phyloP scores from a whole-genome alignment of 2,888 invertebrate species.

The Uropetala carovei region DNA sequence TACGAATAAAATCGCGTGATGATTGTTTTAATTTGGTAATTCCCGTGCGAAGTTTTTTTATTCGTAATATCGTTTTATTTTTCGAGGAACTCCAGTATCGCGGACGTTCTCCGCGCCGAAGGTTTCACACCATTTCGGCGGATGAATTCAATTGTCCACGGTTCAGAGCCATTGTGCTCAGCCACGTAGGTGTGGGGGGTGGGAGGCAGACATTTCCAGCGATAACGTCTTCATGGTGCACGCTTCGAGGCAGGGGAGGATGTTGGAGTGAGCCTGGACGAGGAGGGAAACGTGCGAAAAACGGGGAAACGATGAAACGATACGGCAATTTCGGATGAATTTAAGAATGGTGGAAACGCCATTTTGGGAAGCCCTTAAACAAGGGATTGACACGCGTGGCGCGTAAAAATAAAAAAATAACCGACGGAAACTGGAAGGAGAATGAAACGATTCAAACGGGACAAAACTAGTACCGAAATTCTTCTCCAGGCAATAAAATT shows the following conservation, averaged over 20 bases:
- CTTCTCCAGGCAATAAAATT: not conserved
- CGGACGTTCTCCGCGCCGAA: not conserved
- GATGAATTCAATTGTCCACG: constrained; percentile 51
- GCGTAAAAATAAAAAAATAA: not conserved
- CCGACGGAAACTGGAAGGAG: not conserved
- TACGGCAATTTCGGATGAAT: constrained; percentile 41
- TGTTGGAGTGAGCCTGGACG: not conserved
- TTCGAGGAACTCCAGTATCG: too few species aligned
- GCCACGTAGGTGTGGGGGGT: not conserved
- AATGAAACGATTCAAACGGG: not conserved
- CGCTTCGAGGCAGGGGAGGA: not conserved
- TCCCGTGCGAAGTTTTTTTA: too few species aligned
- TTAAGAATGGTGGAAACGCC: not conserved
- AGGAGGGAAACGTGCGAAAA: constrained; percentile 33
- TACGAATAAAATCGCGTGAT: too few species aligned
- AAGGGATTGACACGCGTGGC: constrained; percentile 27
- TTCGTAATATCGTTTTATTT: too few species aligned
- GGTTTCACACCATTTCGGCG: constrained; percentile 47
- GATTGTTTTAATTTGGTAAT: too few species aligned
- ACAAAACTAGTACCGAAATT: not conserved
- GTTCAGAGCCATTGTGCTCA: constrained; percentile 52
- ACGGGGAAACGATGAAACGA: constrained; percentile 27
- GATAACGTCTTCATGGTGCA: constrained; percentile 60
- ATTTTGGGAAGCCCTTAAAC: constrained; percentile 29
- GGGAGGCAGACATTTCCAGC: constrained; percentile 36